phyloP scores from a whole-genome alignment of 2,113 vertebrate genomes.

The Bubo scandiacus region DNA sequence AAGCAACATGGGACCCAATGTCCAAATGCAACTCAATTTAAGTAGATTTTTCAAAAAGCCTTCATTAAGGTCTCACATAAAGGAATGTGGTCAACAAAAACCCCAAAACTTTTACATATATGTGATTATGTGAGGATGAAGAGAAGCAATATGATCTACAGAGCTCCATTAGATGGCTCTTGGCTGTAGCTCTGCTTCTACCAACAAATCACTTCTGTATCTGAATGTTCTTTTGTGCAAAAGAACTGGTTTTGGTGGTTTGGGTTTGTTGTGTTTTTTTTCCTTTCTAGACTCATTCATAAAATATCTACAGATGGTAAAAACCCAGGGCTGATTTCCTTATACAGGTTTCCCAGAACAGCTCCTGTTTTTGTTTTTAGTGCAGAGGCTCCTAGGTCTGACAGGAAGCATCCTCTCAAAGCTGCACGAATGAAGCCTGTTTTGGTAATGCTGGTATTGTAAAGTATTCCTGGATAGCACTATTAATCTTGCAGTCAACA shows the following conservation, averaged over 20 bases:
- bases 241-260: not conserved
- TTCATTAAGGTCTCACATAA: not conserved
- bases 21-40: slow-evolving; percentile 27
- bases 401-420: not conserved
- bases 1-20: not conserved
- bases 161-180: not conserved
- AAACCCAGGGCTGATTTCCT: not conserved
- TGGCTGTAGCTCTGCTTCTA: not conserved
- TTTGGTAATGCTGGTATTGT: not conserved
- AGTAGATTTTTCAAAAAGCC: not conserved
- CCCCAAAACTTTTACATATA: not conserved
- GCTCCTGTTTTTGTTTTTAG: not conserved
- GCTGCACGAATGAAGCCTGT: not conserved
- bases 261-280: not conserved
- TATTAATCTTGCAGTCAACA: slow-evolving; percentile 16
- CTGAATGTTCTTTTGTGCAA: not conserved
- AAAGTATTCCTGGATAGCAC: not conserved
- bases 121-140: not conserved
- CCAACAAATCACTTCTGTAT: not conserved
- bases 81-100: not conserved
- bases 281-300: not conserved
- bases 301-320: not conserved
- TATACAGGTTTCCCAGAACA: not conserved
- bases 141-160: not conserved
- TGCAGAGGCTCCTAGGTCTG: not conserved